phyloP scores from a whole-genome alignment of 2,888 invertebrate species.

The Drosophila silvestris region DNA sequence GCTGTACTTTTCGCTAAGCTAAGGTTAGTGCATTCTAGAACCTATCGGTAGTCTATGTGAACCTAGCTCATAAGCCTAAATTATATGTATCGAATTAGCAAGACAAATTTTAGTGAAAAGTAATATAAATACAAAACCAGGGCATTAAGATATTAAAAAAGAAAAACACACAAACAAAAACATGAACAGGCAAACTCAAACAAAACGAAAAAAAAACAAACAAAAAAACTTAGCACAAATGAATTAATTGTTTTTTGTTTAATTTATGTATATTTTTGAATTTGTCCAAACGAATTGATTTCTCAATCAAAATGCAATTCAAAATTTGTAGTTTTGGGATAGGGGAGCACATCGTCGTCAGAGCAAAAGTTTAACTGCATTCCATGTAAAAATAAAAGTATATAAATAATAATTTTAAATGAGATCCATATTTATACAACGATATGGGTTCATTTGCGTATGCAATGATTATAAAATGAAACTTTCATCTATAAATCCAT shows the following conservation, averaged over 20 bases:
- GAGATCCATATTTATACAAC: constrained; percentile 59
- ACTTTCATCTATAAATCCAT: constrained; percentile 61
- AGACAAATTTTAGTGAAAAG: constrained; percentile 78
- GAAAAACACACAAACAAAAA: constrained; percentile 9
- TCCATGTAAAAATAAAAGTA: constrained; percentile 84
- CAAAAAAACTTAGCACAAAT: constrained; percentile 73
- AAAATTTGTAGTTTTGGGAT: constrained; percentile 60
- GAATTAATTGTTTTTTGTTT: constrained; percentile 63
- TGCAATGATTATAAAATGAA: constrained; percentile 54
- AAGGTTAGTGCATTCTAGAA: constrained; percentile 85
- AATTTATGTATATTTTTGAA: constrained; percentile 39
- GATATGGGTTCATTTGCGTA: constrained; percentile 60
- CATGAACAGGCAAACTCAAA: constrained; percentile 37
- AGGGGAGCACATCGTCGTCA: constrained; percentile 40
- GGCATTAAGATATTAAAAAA: constrained; percentile 29
- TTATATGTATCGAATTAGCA: constrained; percentile 75
- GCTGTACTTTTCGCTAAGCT: constrained; percentile 79
- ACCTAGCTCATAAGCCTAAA: constrained; percentile 71
- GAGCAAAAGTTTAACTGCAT: constrained; percentile 80
- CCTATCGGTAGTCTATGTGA: constrained; percentile 76
- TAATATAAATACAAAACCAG: constrained; percentile 38
- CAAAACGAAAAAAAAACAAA: constrained; percentile 15
- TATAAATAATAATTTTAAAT: constrained; percentile 70
- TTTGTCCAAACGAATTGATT: constrained; percentile 49
- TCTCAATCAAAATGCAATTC: constrained; percentile 52